A percentile compares a stretch with the other conserved stretches of the same genome.
phyloP scores from a whole-genome alignment of 2,113 vertebrate genomes.

The Peromyscus leucopus region DNA sequence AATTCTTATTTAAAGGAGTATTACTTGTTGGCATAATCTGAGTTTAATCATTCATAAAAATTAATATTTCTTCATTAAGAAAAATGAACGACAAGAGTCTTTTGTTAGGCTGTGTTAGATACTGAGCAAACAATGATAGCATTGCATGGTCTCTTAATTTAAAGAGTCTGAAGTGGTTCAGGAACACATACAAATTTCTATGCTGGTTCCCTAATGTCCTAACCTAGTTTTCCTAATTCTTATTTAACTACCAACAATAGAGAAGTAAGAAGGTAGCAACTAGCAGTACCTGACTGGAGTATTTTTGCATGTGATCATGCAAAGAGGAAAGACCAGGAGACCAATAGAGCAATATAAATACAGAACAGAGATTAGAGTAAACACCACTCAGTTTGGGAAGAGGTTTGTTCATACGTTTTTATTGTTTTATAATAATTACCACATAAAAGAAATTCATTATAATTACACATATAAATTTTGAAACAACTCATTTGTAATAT shows the following conservation, averaged over 20 bases:
- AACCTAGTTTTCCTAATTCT: background rate
- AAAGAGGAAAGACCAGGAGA: background rate
- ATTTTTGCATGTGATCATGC: background rate
- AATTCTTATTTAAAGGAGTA: background rate
- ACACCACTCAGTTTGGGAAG: background rate
- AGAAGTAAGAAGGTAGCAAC: conserved; percentile 5
- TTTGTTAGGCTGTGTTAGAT: background rate
- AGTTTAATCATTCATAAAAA: conserved; percentile 38
- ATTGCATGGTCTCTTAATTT: background rate
- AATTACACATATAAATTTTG: background rate
- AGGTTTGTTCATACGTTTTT: background rate
- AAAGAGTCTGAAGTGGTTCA: background rate
- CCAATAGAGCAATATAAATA: background rate
- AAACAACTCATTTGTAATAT: background rate
- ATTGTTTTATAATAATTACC: background rate
- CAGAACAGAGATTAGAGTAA: background rate
- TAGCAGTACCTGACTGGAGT: background rate
- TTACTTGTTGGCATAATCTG: conserved; percentile 28
- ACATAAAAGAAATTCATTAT: background rate
- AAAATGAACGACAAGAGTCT: background rate
- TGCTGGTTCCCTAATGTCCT: background rate
- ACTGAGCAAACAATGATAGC: background rate
- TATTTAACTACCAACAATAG: background rate
- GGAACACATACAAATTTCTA: background rate
- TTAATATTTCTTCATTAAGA: background rate